Percentiles rank a stretch among this genome's conserved stretches.
Evolutionary conservation across 2,797 vertebrate genomes (phyloP).

Genomic region (Anolis apletophallus): DNA sequence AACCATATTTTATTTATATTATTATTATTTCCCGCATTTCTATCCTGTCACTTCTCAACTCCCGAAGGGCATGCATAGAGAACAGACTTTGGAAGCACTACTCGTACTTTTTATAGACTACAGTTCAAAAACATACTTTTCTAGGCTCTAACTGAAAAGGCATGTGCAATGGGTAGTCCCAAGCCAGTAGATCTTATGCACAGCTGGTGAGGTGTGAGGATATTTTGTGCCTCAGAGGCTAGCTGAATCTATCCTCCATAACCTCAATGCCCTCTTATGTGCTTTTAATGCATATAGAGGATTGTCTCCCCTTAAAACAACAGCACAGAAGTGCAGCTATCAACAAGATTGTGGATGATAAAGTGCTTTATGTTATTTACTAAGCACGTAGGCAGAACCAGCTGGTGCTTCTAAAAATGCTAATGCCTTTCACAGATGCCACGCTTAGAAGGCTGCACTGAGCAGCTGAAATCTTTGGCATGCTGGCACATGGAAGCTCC

Average conservation of each 20-base stretch:
- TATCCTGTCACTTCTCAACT: too few species aligned
- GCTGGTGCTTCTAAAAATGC: conserved; percentile 30
- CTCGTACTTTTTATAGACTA: not conserved
- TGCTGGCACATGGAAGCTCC: not conserved
- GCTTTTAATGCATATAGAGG: not conserved
- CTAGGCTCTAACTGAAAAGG: not conserved
- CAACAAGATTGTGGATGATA: not conserved
- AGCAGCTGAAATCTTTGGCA: not conserved
- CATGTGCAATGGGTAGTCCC: not conserved
- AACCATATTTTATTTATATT: not conserved
- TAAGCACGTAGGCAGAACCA: conserved; percentile 21
- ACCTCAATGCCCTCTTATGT: not conserved
- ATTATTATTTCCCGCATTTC: too few species aligned
- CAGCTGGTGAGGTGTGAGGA: not conserved
- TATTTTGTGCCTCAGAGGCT: not conserved
- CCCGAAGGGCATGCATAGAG: not conserved
- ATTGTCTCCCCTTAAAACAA: not conserved
- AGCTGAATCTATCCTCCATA: not conserved
- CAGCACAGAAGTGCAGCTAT: not conserved
- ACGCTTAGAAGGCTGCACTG: not conserved
- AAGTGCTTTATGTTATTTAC: conserved; percentile 9
- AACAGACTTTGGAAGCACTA: not conserved
- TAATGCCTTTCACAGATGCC: conserved; percentile 16
- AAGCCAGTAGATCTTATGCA: not conserved
- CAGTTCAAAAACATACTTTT: not conserved